These are phyloP conservation scores for Dreissena rostriformis DNA, from an alignment of 1,140 invertebrate genomes.

Conservation along the genomic window DNA sequence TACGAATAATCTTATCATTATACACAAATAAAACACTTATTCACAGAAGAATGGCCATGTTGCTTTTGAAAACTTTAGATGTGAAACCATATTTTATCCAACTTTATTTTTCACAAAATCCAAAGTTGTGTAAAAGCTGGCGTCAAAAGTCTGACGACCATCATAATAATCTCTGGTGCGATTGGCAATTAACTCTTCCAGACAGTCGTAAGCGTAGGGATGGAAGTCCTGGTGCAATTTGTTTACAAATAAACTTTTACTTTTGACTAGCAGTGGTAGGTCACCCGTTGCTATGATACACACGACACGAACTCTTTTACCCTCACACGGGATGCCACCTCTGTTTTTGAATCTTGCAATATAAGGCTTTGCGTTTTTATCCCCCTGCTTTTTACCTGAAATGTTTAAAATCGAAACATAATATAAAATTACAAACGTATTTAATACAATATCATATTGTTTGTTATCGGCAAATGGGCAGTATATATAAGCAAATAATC, in stretches of 20 bases:
- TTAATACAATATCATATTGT: too few relatives aligned
- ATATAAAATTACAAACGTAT: too few relatives aligned
- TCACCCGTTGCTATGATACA: conserved; percentile 58
- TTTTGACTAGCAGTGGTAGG: conserved; percentile 20
- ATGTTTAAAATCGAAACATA: not conserved
- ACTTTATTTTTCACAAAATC: conserved; percentile 26
- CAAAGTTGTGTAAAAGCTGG: conserved; percentile 6
- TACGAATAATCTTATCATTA: too few relatives aligned
- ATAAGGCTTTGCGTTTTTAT: conserved; percentile 18
- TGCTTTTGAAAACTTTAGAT: too few relatives aligned
- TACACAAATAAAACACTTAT: too few relatives aligned
- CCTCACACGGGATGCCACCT: conserved; percentile 5
- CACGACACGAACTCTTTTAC: conserved; percentile 43
- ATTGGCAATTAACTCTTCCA: conserved; percentile 57
- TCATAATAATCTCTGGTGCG: conserved; percentile 2
- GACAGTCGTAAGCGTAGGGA: conserved; percentile 60
- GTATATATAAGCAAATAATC: too few relatives aligned
- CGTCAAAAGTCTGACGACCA: not conserved
- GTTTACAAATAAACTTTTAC: conserved; percentile 61
- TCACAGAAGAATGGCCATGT: too few relatives aligned
- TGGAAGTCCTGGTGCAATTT: conserved; percentile 63
- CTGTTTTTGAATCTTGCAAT: conserved; percentile 37
- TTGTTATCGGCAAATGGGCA: too few relatives aligned
- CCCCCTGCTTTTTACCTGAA: conserved; percentile 32
- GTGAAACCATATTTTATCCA: not conserved